Base-by-base conservation (phyloP, 2,888 invertebrate genomes). In the Eupithecia vulgata region DNA sequence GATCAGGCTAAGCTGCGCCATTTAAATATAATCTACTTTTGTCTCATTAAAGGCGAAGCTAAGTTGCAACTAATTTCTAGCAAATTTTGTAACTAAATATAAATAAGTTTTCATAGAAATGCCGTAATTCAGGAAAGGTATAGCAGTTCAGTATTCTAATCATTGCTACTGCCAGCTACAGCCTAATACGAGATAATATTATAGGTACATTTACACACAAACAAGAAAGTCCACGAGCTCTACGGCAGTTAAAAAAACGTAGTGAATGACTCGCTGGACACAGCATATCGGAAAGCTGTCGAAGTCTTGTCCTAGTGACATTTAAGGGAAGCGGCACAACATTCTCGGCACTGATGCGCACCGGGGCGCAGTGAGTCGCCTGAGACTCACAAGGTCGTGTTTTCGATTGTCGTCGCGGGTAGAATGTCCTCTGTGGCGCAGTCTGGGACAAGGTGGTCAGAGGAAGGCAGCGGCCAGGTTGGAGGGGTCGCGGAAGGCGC, bases 401-500 rank as follows among this genome's bases (percentile, higher is more conserved):
- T 12, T 25, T 57, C 8, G 57, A 25, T 57, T 57, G 13, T 57
- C 25, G 25, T 25, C 25, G 25, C 25, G 5, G 25, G 57, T 13
- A 25, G 25, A 57, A 25, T 52, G 52, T 52, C 21, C 21, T 52
- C 52, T 52, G 21, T 57, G 57, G 57, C 25, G 57, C 25, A 10
- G 10, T 52, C 48, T 21, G 15, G 4, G 25, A 17, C 17, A 15
- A 13, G 30, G 30, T 30, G 12, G 59, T 45, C 25, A 66, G 70
- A 73, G 59, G 35, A 57, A 62, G 68, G 73, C 61, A 52, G 34
- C 59, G 62, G 70, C 72, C 73, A 67, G 71, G 67, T 71, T 48
- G 74, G 73, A 1, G 73, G 73, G 75, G 64, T 35, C 64, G 69
- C 70, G 73, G 65, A 71, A 45, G 67, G 45, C 59, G 74, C 71